Evolutionary conservation across 2,113 vertebrate genomes (phyloP).

Genomic region (Lethenteron camtschaticum): DNA sequence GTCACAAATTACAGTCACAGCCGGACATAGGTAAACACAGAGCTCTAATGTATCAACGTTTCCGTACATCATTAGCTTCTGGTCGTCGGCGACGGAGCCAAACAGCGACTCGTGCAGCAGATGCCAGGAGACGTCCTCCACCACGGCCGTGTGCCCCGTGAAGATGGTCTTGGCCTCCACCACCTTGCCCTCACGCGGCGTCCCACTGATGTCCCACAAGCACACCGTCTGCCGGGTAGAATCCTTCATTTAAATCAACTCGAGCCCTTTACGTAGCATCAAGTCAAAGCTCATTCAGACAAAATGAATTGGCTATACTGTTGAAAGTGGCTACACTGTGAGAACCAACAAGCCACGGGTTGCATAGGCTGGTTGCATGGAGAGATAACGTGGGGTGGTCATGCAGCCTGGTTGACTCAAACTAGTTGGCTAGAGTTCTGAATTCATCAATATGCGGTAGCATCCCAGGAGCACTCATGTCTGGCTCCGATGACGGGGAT

Average conservation of each 20-base stretch:
- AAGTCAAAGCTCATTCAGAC: too few relatives aligned
- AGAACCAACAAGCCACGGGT: not conserved
- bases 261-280: not conserved
- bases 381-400: too few relatives aligned
- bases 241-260: not conserved
- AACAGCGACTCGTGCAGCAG: constrained; percentile 70
- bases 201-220: constrained; percentile 62
- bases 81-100: constrained; percentile 75
- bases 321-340: not conserved
- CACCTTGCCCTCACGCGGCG: constrained; percentile 58
- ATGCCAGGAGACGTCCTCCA: constrained; percentile 85
- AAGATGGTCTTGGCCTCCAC: constrained; percentile 77
- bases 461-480: too few relatives aligned
- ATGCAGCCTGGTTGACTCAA: too few relatives aligned
- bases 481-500: too few relatives aligned
- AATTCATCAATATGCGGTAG: too few relatives aligned
- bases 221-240: constrained; percentile 48
- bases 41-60: too few relatives aligned
- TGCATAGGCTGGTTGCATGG: too few relatives aligned
- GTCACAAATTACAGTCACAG: too few relatives aligned
- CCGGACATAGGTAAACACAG: too few relatives aligned
- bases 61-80: constrained; percentile 85
- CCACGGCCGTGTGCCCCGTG: constrained; percentile 69
- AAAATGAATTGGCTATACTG: not conserved
- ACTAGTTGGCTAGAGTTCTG: too few relatives aligned